Evolutionary conservation across 2,888 invertebrate genomes (phyloP).

Genomic region (Cancer borealis): DNA sequence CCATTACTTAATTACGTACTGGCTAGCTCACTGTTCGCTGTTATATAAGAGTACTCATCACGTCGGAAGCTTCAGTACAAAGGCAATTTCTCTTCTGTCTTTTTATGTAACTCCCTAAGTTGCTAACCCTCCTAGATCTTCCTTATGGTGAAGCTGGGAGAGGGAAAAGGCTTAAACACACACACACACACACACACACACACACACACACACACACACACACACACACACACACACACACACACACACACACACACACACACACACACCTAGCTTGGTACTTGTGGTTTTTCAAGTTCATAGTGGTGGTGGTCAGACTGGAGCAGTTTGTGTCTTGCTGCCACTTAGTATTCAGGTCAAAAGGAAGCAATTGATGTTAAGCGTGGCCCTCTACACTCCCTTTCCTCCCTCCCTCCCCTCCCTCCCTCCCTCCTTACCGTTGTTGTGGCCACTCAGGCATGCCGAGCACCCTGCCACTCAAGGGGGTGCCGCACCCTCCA

Average conservation of each 20-base stretch:
- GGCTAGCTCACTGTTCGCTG: background rate
- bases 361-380: slow-evolving; percentile 20
- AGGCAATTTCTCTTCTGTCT: background rate
- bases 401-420: background rate
- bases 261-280: background rate
- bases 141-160: background rate
- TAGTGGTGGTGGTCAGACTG: background rate
- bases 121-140: background rate
- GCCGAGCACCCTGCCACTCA: slow-evolving; percentile 20
- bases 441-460: slow-evolving; percentile 20
- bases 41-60: background rate
- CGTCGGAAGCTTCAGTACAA: background rate
- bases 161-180: background rate
- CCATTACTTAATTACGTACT: too few species aligned
- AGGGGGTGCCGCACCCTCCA: background rate
- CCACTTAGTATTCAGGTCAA: slow-evolving; percentile 6
- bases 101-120: background rate
- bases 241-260: slow-evolving; percentile 12
- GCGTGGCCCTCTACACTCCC: background rate
- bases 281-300: background rate
- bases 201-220: slow-evolving; percentile 20
- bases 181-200: background rate
- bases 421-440: background rate
- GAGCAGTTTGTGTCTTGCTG: background rate
- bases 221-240: slow-evolving; percentile 20